These are phyloP conservation scores for Acromyrmex charruanus DNA, from an alignment of 1,140 invertebrate species.

Conservation along the genomic window DNA sequence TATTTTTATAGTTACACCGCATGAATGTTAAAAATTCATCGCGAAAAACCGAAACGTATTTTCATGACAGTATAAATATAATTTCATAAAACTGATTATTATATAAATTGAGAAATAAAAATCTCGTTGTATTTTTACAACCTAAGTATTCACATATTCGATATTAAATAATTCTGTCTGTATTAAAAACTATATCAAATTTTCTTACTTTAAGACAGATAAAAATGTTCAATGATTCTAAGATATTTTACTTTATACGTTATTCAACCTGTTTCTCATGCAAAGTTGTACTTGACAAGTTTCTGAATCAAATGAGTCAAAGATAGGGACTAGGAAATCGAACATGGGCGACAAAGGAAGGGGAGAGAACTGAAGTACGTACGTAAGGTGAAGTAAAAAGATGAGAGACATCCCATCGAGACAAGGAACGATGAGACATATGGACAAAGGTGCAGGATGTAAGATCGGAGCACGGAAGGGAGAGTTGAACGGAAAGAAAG, in stretches of 20 bases:
- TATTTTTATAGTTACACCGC: conserved; percentile 12
- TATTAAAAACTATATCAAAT: not conserved
- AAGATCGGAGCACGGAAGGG: conserved; percentile 26
- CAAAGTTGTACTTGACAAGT: conserved; percentile 27
- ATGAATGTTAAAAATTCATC: not conserved
- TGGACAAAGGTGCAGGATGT: conserved; percentile 15
- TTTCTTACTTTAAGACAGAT: not conserved
- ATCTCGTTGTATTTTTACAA: not conserved
- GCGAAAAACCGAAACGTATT: not conserved
- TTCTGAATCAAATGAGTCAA: conserved; percentile 8
- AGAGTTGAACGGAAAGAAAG: conserved; percentile 59
- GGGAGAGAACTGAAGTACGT: not conserved
- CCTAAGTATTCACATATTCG: not conserved
- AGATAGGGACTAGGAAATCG: not conserved
- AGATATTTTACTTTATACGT: not conserved
- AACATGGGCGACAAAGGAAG: not conserved
- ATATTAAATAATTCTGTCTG: not conserved
- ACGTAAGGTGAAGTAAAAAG: conserved; percentile 10
- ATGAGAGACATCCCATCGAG: conserved; percentile 3
- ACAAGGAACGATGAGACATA: conserved; percentile 24
- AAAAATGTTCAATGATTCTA: not conserved
- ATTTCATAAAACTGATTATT: not conserved
- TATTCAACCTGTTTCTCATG: not conserved
- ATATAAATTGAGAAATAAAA: not conserved
- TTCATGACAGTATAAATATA: not conserved